Evolutionary conservation across 2,113 vertebrate genomes (phyloP).

Genomic region (Microtus ochrogaster): DNA sequence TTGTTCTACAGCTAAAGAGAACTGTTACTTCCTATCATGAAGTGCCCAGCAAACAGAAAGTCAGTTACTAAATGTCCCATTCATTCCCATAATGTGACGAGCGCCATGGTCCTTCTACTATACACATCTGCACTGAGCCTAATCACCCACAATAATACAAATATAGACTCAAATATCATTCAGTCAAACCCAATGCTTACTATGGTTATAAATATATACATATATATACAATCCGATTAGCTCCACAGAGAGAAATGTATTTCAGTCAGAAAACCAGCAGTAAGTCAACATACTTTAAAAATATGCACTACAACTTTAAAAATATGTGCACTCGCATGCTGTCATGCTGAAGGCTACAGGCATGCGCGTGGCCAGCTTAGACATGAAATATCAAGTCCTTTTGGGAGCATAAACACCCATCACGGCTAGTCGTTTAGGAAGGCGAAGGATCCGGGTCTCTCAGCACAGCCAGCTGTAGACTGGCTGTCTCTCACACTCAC

Average conservation of each 20-base stretch:
- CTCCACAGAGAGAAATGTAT: constrained; percentile 18
- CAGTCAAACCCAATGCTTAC: constrained; percentile 51
- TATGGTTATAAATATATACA: constrained; percentile 49
- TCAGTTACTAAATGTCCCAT: constrained; percentile 24
- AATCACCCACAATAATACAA: not conserved
- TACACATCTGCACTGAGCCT: constrained; percentile 50
- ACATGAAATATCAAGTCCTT: not conserved
- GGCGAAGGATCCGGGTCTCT: not conserved
- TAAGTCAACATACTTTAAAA: constrained; percentile 51
- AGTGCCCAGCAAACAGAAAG: constrained; percentile 4
- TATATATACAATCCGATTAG: not conserved
- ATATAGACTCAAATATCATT: constrained; percentile 51
- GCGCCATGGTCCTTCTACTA: constrained; percentile 27
- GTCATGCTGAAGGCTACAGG: not conserved
- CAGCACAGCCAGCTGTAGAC: not conserved
- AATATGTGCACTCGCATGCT: not conserved
- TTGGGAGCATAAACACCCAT: not conserved
- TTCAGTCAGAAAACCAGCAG: constrained; percentile 46
- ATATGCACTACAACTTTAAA: constrained; percentile 39
- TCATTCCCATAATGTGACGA: constrained; percentile 46
- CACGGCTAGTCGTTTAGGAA: not conserved
- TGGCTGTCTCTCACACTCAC: constrained; percentile 60
- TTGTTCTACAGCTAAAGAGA: constrained; percentile 8
- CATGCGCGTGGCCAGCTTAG: not conserved
- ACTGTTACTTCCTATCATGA: constrained; percentile 35